Percentiles rank a stretch among this genome's conserved stretches.
phyloP scores from a whole-genome alignment of 2,113 vertebrate species.

The Notothenia rossii region DNA sequence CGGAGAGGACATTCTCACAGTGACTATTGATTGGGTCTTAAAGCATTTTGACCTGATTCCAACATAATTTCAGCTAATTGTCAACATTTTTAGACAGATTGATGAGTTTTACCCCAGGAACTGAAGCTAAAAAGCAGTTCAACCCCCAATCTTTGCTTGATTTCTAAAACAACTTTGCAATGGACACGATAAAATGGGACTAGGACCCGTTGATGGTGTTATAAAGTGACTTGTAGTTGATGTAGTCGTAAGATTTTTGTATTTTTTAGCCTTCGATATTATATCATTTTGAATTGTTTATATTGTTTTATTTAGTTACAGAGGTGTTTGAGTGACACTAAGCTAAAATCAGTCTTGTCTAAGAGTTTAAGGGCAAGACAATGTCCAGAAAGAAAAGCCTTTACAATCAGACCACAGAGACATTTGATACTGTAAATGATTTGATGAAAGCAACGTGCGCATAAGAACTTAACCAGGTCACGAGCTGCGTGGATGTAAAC shows the following conservation, averaged over 20 bases:
- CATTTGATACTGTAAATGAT: neutral
- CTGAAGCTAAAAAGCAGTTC: neutral
- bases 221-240: neutral
- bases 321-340: neutral
- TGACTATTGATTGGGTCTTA: neutral
- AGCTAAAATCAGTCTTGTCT: neutral
- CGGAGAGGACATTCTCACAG: neutral
- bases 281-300: neutral
- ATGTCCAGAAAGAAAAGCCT: neutral
- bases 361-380: neutral
- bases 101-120: neutral
- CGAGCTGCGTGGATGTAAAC: constrained; percentile 70
- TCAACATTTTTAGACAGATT: neutral
- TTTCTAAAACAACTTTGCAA: neutral
- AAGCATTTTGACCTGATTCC: neutral
- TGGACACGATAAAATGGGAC: neutral
- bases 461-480: constrained; percentile 42
- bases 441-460: neutral
- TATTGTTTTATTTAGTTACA: neutral
- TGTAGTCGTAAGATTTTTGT: neutral
- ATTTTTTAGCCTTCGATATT: neutral
- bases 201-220: neutral
- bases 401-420: neutral
- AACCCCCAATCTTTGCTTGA: neutral
- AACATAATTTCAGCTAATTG: neutral